phyloP scores from a whole-genome alignment of 1,140 invertebrate genomes.

The Diabrotica virgifera region DNA sequence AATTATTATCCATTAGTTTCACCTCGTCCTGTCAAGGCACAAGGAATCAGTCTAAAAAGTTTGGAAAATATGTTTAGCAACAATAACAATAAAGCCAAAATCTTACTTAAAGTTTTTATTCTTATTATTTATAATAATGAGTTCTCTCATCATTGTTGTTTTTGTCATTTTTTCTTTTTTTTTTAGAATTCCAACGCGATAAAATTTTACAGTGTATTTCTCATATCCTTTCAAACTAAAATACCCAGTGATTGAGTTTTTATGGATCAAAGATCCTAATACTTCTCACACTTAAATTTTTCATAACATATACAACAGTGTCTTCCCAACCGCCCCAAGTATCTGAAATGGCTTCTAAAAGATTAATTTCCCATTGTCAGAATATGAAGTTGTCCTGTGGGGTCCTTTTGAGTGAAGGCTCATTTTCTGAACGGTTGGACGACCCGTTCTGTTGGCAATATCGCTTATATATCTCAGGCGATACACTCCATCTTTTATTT shows the following conservation, averaged over 20 bases:
- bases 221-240: not conserved
- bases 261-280: not conserved
- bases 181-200: too few relatives aligned
- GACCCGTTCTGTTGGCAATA: not conserved
- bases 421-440: conserved; percentile 1
- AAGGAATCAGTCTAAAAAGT: too few relatives aligned
- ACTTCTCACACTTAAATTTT: not conserved
- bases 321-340: not conserved
- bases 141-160: too few relatives aligned
- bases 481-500: conserved; percentile 3
- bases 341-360: not conserved
- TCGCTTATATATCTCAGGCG: not conserved
- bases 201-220: not conserved
- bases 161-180: too few relatives aligned
- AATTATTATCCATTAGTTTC: too few relatives aligned
- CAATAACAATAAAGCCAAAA: too few relatives aligned
- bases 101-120: too few relatives aligned
- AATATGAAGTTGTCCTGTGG: conserved; percentile 2
- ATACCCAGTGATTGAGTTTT: not conserved
- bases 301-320: not conserved
- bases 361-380: not conserved
- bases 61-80: too few relatives aligned
- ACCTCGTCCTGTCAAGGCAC: too few relatives aligned
- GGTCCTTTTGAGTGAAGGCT: conserved; percentile 1
- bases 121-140: too few relatives aligned